A percentile compares a stretch with the other conserved stretches of the same genome.
Conservation (phyloP, 1,140 invertebrate species). For the Drosophila obscura region DNA sequence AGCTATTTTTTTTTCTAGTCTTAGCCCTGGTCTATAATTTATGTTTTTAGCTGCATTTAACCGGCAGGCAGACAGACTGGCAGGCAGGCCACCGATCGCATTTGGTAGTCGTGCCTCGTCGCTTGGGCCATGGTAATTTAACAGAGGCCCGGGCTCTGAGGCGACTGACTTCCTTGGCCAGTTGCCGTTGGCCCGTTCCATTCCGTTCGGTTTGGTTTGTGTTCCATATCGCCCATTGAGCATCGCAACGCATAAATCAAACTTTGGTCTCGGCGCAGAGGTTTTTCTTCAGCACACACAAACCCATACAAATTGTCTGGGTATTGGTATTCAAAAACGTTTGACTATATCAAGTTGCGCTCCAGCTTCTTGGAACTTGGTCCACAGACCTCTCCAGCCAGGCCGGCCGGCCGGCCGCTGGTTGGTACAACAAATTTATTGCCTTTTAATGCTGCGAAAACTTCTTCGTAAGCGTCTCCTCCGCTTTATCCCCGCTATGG, state of each 20-base stretch:
- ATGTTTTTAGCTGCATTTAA: constrained; percentile 74
- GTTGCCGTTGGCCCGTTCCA: not conserved
- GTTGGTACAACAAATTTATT: constrained; percentile 61
- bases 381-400: constrained; percentile 17
- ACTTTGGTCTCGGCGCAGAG: constrained; percentile 56
- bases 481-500: constrained; percentile 26
- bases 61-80: constrained; percentile 59
- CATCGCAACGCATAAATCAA: constrained; percentile 79
- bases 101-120: constrained; percentile 67
- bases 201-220: constrained; percentile 5
- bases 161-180: constrained; percentile 29
- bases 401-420: too few species aligned
- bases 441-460: constrained; percentile 66
- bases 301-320: constrained; percentile 8
- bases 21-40: constrained; percentile 76
- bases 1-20: constrained; percentile 38
- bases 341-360: constrained; percentile 63
- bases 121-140: constrained; percentile 55
- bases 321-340: constrained; percentile 50
- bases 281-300: constrained; percentile 50
- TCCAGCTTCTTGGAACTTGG: constrained; percentile 62
- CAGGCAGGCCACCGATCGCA: constrained; percentile 31
- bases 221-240: constrained; percentile 67
- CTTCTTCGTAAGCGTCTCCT: constrained; percentile 9
- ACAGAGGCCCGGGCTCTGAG: constrained; percentile 18